Conservation (phyloP, 2,113 vertebrate species). For the Poicephalus gulielmi region DNA sequence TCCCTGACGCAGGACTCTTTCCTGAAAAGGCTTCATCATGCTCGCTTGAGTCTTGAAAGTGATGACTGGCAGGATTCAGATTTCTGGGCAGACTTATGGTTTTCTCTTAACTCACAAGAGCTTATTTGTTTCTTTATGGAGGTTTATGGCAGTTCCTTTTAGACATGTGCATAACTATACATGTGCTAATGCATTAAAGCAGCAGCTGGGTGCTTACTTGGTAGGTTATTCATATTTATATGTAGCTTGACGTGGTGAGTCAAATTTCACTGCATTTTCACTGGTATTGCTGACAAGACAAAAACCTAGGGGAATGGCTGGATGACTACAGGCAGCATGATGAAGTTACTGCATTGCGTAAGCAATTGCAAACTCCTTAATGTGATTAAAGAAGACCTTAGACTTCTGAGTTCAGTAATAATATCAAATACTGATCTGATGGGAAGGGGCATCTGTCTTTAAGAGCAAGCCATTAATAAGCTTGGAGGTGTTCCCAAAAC, state of each 20-base stretch:
- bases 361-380: slow-evolving; percentile 18
- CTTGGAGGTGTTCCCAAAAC: slow-evolving; percentile 55
- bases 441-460: slow-evolving; percentile 27
- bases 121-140: slow-evolving; percentile 40
- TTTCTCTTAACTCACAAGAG: slow-evolving; percentile 28
- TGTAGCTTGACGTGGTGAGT: not conserved
- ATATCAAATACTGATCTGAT: slow-evolving; percentile 35
- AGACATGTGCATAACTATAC: slow-evolving; percentile 33
- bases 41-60: slow-evolving; percentile 43
- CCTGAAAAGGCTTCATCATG: slow-evolving; percentile 59
- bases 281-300: not conserved
- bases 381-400: slow-evolving; percentile 27
- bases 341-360: not conserved
- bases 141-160: slow-evolving; percentile 36
- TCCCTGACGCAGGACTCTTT: not conserved
- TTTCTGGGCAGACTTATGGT: slow-evolving; percentile 21
- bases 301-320: not conserved
- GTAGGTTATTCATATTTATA: slow-evolving; percentile 31
- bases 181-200: slow-evolving; percentile 35
- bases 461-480: slow-evolving; percentile 32
- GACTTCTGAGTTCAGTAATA: slow-evolving; percentile 16
- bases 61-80: slow-evolving; percentile 22
- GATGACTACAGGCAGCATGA: not conserved
- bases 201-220: slow-evolving; percentile 39
- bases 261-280: not conserved